Base-by-base conservation (phyloP, 1,140 invertebrate species). In the Pseudomyrmex gracilis region DNA sequence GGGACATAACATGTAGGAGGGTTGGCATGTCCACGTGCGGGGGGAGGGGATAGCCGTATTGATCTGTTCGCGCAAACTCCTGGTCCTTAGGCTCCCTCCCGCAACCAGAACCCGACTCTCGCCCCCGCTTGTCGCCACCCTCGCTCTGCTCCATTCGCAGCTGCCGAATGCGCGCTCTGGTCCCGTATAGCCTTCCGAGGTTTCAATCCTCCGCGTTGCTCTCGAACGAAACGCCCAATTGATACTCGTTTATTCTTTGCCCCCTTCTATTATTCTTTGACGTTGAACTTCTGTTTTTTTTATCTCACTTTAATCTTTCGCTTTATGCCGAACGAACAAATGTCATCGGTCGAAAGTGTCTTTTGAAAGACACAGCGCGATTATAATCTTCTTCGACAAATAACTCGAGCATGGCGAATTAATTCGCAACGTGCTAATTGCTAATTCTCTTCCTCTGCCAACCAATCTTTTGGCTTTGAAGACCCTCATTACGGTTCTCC, bases 51-150 rank as follows among this genome's bases (percentile, higher is more conserved):
- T 66, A 73, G 61, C 74, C 86, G 93, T 93, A 94, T 94, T 94
- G 93, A 94, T 94, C 92, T 91, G 89, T 92, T 89, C 93, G 93
- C 93, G 93, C 93, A 94, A 94, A 93, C 92, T 94, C 93, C 85
- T 87, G 88, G 87, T 90, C 89, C 92, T 91, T 90, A 90, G 87
- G 87, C 87, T 88, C 77, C 82, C 82, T 85, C 76, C 76, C 34
- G 73, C 67, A 53, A 45, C 60, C 73, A 76, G 84, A 86, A 51
- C 57, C 47, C 55, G 22, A 61, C 78, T 47, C 70, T 83, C 68
- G 9, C 61, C 60, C 49, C 67, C 57, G 34, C 63, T 24, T 58
- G 53, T 70, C 51, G 10, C 24, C 55, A 22, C 61, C 61, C 78
- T 63, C 49, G 13, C 15, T 43, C 47, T 77, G 53, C 51, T 47